phyloP scores from a whole-genome alignment of 2,888 invertebrate species.

The Zaprionus obscuricornis region DNA sequence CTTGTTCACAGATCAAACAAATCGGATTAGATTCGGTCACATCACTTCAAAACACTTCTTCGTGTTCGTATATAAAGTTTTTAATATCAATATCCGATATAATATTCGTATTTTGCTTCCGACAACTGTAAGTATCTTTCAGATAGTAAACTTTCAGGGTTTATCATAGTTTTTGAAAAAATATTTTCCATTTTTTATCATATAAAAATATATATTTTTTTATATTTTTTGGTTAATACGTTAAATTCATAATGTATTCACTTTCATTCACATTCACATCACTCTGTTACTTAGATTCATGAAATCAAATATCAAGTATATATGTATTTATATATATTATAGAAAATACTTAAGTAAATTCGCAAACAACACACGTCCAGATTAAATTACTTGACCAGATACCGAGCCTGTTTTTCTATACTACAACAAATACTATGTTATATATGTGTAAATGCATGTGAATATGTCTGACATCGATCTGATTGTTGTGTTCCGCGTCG shows the following conservation, averaged over 20 bases:
- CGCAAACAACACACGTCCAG: conserved; percentile 31
- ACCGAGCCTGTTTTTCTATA: conserved; percentile 37
- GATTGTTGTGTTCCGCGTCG: conserved; percentile 73
- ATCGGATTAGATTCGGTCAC: conserved; percentile 46
- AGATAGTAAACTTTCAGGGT: background rate
- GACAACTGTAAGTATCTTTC: background rate
- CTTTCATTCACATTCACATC: conserved; percentile 24
- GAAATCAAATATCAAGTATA: conserved; percentile 15
- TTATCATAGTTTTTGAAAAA: background rate
- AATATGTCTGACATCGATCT: conserved; percentile 20
- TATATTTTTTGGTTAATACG: conserved; percentile 4
- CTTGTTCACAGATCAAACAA: conserved; percentile 57
- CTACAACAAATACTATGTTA: conserved; percentile 8
- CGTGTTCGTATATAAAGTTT: conserved; percentile 5
- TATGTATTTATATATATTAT: conserved; percentile 17
- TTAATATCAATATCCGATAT: background rate
- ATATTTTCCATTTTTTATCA: background rate
- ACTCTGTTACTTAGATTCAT: conserved; percentile 12
- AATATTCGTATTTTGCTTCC: background rate
- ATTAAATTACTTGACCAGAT: conserved; percentile 36
- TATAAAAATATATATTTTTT: too few relatives aligned
- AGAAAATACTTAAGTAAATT: conserved; percentile 23
- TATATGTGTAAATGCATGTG: background rate
- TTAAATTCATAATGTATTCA: conserved; percentile 14
- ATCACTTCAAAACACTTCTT: conserved; percentile 29